phyloP scores from a whole-genome alignment of 1,140 invertebrate genomes.

The Zaprionus kolodkinae region DNA sequence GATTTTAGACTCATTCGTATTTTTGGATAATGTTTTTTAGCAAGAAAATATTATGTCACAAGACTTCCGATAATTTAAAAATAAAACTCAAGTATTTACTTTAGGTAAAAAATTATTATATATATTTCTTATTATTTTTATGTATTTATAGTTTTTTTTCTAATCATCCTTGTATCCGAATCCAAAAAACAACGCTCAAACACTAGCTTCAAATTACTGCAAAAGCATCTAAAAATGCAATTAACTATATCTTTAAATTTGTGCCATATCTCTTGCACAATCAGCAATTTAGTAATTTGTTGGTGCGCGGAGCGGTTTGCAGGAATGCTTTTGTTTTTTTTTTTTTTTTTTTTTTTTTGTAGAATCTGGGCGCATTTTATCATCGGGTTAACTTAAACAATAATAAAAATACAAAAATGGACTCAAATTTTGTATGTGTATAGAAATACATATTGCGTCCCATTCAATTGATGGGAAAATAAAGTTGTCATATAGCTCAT shows the following conservation, averaged over 20 bases:
- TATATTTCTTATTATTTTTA: conserved; percentile 73
- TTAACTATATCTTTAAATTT: conserved; percentile 53
- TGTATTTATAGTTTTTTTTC: conserved; percentile 59
- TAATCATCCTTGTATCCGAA: conserved; percentile 66
- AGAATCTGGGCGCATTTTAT: conserved; percentile 48
- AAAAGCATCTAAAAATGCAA: conserved; percentile 68
- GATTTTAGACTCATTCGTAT: too few relatives aligned
- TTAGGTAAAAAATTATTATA: conserved; percentile 81
- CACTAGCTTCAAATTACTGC: conserved; percentile 64
- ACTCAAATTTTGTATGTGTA: conserved; percentile 71
- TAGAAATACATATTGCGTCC: conserved; percentile 59
- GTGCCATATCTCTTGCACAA: conserved; percentile 41
- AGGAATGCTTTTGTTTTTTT: conserved; percentile 63
- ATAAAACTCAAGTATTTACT: neutral
- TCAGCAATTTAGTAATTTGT: conserved; percentile 47
- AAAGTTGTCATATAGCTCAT: conserved; percentile 39
- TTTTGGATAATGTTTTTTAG: too few relatives aligned
- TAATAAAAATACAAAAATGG: conserved; percentile 69
- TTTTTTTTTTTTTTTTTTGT: conserved; percentile 29
- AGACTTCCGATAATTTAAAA: neutral
- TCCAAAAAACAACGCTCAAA: conserved; percentile 63
- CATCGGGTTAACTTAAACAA: conserved; percentile 61
- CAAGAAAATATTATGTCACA: neutral
- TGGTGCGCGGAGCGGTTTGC: conserved; percentile 51
- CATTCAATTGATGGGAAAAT: conserved; percentile 54